Evolutionary conservation across 92 coral and sea anemone species (phyloP).

Genomic region (Montipora capitata): DNA sequence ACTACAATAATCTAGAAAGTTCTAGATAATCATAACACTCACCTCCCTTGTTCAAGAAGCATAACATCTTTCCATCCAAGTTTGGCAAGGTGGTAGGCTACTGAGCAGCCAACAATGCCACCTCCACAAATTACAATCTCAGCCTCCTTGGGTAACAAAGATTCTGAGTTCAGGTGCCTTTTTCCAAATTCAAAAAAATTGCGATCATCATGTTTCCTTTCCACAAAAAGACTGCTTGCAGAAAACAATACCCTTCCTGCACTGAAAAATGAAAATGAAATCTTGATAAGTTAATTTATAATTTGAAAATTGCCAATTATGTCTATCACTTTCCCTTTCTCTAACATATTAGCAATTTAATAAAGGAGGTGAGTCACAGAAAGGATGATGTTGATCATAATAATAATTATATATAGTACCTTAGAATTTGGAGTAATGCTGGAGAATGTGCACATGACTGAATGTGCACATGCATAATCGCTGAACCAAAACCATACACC

Average conservation of each 20-base stretch:
- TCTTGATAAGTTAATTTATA: no score
- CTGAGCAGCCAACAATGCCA: slow-evolving; percentile 93
- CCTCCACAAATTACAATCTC: slow-evolving; percentile 94
- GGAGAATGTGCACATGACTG: no score
- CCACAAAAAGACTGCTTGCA: not conserved
- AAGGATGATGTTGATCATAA: no score
- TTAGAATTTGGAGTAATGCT: no score
- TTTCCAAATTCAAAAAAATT: not conserved
- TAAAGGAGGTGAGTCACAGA: no score
- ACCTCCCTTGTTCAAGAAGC: slow-evolving; percentile 98
- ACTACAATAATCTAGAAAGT: no score
- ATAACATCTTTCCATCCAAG: slow-evolving; percentile 92
- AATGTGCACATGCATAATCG: no score
- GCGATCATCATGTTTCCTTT: not conserved
- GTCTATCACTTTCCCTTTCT: no score
- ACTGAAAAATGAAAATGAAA: not conserved
- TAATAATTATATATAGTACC: no score
- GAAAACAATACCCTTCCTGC: slow-evolving; percentile 2
- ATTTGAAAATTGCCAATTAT: no score
- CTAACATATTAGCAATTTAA: no score
- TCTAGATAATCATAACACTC: not conserved
- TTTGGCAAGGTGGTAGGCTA: slow-evolving; percentile 96
- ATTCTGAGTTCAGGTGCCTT: slow-evolving; percentile 14
- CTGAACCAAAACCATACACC: no score
- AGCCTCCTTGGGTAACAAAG: slow-evolving; percentile 77